A percentile compares a stretch with the other conserved stretches of the same genome.
These are phyloP conservation scores for Polypterus bichir DNA, from an alignment of 2,113 vertebrate species.

Conservation along the genomic window DNA sequence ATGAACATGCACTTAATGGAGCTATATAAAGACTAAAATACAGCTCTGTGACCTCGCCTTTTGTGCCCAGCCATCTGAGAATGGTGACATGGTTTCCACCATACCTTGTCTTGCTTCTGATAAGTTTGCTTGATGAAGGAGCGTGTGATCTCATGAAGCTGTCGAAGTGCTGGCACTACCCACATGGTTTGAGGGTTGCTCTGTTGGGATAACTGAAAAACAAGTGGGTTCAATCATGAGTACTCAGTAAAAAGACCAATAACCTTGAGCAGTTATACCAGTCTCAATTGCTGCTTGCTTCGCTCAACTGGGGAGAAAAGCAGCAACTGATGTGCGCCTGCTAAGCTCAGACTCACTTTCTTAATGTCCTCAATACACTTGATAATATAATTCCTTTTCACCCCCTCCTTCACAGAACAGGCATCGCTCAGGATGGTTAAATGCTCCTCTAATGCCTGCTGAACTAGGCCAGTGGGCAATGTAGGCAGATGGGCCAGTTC, in stretches of 20 bases:
- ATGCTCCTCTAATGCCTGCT: conserved; percentile 92
- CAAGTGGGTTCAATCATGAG: not conserved
- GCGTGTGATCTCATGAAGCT: conserved; percentile 94
- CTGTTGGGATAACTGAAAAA: conserved; percentile 75
- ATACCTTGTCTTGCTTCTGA: conserved; percentile 98
- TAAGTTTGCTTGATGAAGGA: conserved; percentile 97
- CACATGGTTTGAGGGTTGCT: conserved; percentile 86
- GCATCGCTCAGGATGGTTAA: conserved; percentile 94
- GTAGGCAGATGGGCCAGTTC: conserved; percentile 90
- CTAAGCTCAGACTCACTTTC: conserved; percentile 54
- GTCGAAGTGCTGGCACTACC: conserved; percentile 92
- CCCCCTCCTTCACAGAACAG: conserved; percentile 84
- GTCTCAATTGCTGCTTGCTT: no score
- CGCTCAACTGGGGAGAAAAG: not conserved
- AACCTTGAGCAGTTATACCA: no score
- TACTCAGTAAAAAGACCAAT: no score
- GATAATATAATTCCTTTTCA: conserved; percentile 93
- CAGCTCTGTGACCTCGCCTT: no score
- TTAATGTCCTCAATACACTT: conserved; percentile 98
- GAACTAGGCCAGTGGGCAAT: conserved; percentile 77
- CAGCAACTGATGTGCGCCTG: not conserved
- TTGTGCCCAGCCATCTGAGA: no score
- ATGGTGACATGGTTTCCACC: not conserved
- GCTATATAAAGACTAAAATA: no score
- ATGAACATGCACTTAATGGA: no score